phyloP scores from a whole-genome alignment of 2,113 vertebrate species.

The Acrocephalus kingi region DNA sequence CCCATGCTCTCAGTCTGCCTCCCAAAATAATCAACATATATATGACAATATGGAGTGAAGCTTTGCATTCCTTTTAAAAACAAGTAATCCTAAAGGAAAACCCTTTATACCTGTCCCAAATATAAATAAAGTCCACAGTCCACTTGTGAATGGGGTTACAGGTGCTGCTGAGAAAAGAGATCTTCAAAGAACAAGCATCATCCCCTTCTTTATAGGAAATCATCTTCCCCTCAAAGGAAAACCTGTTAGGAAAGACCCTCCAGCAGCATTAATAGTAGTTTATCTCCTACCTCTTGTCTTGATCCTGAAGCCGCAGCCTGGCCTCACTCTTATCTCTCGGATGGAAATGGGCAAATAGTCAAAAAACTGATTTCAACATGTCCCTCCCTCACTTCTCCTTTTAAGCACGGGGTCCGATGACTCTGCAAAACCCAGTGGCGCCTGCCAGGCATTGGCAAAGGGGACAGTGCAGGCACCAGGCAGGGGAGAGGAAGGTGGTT shows the following conservation, averaged over 20 bases:
- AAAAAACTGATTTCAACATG: constrained; percentile 35
- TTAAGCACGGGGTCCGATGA: background rate
- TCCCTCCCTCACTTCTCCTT: constrained; percentile 60
- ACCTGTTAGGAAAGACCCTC: background rate
- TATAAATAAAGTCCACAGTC: background rate
- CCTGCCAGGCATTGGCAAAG: background rate
- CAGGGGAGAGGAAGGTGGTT: background rate
- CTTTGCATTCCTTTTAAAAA: background rate
- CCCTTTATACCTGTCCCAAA: rapidly evolving
- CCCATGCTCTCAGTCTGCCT: background rate
- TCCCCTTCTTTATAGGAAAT: background rate
- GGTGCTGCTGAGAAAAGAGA: background rate
- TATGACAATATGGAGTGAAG: background rate
- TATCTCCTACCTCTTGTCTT: constrained; percentile 36
- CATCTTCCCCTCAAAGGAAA: background rate
- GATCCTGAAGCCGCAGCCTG: background rate
- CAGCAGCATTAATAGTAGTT: background rate
- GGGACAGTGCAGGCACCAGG: background rate
- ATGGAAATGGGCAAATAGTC: background rate
- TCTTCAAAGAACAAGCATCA: background rate
- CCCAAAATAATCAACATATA: background rate
- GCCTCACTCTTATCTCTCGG: background rate
- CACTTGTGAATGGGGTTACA: rapidly evolving
- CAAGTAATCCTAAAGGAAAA: background rate
- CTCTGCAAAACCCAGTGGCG: background rate